Evolutionary conservation across 2,113 vertebrate genomes (phyloP).

Genomic region (Tyto alba): DNA sequence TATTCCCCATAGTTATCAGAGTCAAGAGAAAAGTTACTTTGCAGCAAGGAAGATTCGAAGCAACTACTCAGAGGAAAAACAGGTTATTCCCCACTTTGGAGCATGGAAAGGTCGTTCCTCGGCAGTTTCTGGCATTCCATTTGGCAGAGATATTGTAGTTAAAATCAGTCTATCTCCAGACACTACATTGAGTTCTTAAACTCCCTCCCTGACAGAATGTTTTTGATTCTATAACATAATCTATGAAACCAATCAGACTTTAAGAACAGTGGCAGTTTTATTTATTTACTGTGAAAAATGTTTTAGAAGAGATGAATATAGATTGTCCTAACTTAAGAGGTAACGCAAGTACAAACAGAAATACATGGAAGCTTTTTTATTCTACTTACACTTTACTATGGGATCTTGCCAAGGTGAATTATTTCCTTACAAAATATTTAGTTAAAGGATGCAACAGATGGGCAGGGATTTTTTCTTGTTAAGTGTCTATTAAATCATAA

Average conservation of each 20-base stretch:
- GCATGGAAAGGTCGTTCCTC: not conserved
- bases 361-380: not conserved
- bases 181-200: not conserved
- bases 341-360: not conserved
- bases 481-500: slow-evolving; percentile 19
- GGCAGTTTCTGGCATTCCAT: not conserved
- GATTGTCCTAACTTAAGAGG: not conserved
- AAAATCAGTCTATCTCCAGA: not conserved
- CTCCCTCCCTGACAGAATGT: not conserved
- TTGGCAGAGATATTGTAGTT: not conserved
- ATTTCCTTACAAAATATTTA: slow-evolving; percentile 35
- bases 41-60: not conserved
- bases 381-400: not conserved
- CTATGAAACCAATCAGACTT: not conserved
- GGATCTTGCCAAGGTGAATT: slow-evolving; percentile 23
- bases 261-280: not conserved
- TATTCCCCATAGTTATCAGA: not conserved
- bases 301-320: not conserved
- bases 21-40: not conserved
- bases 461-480: not conserved
- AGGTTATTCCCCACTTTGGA: not conserved
- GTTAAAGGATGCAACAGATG: slow-evolving; percentile 32
- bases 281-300: not conserved
- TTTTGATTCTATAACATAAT: not conserved
- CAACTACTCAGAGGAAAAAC: not conserved